Conservation (phyloP, 2,797 vertebrate genomes). For the Synanceia verrucosa region DNA sequence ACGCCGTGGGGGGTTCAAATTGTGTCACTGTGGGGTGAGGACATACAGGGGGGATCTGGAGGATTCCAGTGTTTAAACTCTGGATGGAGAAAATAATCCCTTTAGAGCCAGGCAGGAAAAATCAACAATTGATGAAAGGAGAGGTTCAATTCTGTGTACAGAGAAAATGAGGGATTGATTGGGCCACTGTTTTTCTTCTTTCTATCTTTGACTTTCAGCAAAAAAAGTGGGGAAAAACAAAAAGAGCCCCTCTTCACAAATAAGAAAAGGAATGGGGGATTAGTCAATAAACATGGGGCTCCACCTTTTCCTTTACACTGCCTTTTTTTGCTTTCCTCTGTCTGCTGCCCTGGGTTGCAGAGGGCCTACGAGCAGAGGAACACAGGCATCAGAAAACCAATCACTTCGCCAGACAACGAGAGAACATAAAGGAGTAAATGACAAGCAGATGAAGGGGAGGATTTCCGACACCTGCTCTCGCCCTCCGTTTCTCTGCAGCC, state of each 20-base stretch:
- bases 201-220: slow-evolving; percentile 20
- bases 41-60: slow-evolving; percentile 37
- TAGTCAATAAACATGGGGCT: slow-evolving; percentile 53
- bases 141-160: slow-evolving; percentile 51
- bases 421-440: slow-evolving; percentile 75
- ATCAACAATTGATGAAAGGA: slow-evolving; percentile 39
- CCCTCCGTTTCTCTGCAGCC: slow-evolving; percentile 51
- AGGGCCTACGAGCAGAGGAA: slow-evolving; percentile 55
- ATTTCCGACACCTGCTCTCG: slow-evolving; percentile 78
- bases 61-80: slow-evolving; percentile 49
- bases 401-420: slow-evolving; percentile 58
- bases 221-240: slow-evolving; percentile 15
- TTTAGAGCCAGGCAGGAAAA: slow-evolving; percentile 43
- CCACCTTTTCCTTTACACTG: slow-evolving; percentile 43
- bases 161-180: slow-evolving; percentile 42
- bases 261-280: slow-evolving; percentile 38
- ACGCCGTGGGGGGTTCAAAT: slow-evolving; percentile 38
- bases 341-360: slow-evolving; percentile 20
- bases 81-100: slow-evolving; percentile 66
- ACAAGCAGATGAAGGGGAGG: slow-evolving; percentile 79
- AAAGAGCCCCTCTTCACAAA: slow-evolving; percentile 36
- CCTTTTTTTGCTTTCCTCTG: slow-evolving; percentile 47
- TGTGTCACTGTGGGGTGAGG: slow-evolving; percentile 43
- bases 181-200: slow-evolving; percentile 40
- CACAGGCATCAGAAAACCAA: slow-evolving; percentile 67